Base-by-base conservation (phyloP, 2,113 vertebrate genomes). In the Copsychus sechellarum region DNA sequence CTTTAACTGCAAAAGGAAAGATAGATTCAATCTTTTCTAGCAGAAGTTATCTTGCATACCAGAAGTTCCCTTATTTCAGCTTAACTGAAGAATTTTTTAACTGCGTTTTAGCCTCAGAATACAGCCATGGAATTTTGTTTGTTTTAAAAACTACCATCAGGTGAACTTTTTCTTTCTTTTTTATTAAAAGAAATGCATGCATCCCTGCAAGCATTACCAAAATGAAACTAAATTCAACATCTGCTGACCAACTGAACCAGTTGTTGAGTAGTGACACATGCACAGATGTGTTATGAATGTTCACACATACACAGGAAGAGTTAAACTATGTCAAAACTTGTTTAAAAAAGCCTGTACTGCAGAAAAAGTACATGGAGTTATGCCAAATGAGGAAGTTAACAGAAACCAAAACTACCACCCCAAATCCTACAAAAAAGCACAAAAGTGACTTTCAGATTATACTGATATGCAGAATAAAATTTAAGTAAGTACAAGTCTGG, bases 231-330 rank as follows among this genome's bases (percentile, higher is more conserved):
- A 87, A 79, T 14, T 45, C 34, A 83, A n/a, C 61, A 82, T 36
- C 45, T 88, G 76, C 42, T 77, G 80, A 88, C 76, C 67, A 67
- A 69, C 24, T 88, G 83, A 80, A 82, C 57, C 17, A 67, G 43
- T 24, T 33, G 7, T 29, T 31, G 50, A 90, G 40, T 5, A 36
- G 71, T 9, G 61, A 91, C 0, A 0, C 22, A 64, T 0, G 1
- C 33, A 71, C 15, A 58, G 65, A 74, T 34, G 34, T 29, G 14
- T 2, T 42, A 69, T 4, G 9, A 33, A 78, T 2, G 0, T 18
- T 70, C 36, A 84, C 40, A 53, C 1, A 9, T 11, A 77, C 25
- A 86, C 14, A 74, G 16, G 23, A 28, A 70, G 51, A 58, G 36
- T 45, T 57, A 31, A 61, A 81, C 23, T 48, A 12, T 45, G 38